Evolutionary conservation across 2,888 invertebrate species (phyloP).

Genomic region (Agrilus biguttatus): DNA sequence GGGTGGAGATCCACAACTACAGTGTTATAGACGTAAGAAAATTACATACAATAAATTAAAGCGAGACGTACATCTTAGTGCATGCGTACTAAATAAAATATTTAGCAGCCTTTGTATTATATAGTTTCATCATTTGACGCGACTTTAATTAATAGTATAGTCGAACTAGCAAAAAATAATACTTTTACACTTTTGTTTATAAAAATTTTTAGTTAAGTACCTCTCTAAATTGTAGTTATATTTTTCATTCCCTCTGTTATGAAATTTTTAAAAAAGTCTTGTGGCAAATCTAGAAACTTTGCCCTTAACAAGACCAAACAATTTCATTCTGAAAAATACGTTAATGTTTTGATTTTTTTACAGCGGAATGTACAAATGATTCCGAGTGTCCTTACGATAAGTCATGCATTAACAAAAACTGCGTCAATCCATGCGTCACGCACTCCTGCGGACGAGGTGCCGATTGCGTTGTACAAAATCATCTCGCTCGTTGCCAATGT

Average conservation of each 20-base stretch:
- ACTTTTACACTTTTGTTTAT: too few relatives aligned
- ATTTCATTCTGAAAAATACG: background rate
- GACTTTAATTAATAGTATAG: too few relatives aligned
- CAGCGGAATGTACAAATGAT: conserved; percentile 69
- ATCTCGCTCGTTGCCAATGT: conserved; percentile 68
- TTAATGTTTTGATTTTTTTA: conserved; percentile 14
- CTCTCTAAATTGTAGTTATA: too few relatives aligned
- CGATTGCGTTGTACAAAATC: conserved; percentile 57
- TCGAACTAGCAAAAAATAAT: too few relatives aligned
- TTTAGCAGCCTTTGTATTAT: too few relatives aligned
- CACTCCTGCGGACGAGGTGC: conserved; percentile 68
- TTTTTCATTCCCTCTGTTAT: conserved; percentile 1
- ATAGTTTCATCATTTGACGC: too few relatives aligned
- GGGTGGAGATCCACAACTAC: conserved; percentile 74
- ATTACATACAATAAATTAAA: too few relatives aligned
- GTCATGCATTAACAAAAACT: conserved; percentile 63
- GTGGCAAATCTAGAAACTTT: too few relatives aligned
- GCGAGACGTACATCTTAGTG: too few relatives aligned
- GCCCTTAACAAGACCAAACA: too few relatives aligned
- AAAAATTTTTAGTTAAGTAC: too few relatives aligned
- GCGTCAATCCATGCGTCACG: conserved; percentile 58
- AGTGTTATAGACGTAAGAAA: conserved; percentile 72
- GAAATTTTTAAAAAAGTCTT: background rate
- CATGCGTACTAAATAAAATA: too few relatives aligned
- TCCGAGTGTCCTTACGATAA: conserved; percentile 75